Evolutionary conservation across 2,797 vertebrate species (phyloP).

Genomic region (Octomys mimax): DNA sequence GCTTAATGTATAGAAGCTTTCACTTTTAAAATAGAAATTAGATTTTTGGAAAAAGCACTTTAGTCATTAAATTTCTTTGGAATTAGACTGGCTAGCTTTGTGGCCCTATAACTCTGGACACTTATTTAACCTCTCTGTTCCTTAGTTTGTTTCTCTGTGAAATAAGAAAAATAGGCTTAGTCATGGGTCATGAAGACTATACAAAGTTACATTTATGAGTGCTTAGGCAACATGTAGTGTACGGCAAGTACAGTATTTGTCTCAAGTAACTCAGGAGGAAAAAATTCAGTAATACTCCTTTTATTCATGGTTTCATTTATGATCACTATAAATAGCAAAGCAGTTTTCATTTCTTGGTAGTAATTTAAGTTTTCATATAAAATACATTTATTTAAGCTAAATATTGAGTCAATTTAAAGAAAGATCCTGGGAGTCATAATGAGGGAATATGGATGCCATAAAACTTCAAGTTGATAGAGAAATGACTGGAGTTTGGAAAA

Average conservation of each 20-base stretch:
- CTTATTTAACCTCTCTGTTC: not conserved
- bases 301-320: slow-evolving; percentile 1
- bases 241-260: not conserved
- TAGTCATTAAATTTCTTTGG: not conserved
- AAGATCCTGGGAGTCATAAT: not conserved
- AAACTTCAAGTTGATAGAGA: not conserved
- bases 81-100: not conserved
- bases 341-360: not conserved
- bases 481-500: not conserved
- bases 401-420: slow-evolving; percentile 37
- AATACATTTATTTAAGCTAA: slow-evolving; percentile 29
- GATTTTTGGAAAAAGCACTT: not conserved
- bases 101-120: not conserved
- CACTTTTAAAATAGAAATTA: not conserved
- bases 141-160: not conserved
- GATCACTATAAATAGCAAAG: slow-evolving; percentile 17
- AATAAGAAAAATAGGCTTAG: not conserved
- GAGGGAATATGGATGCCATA: not conserved
- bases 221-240: not conserved
- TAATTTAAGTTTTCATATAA: slow-evolving; percentile 44
- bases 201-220: not conserved
- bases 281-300: not conserved
- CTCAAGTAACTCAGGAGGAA: not conserved
- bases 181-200: not conserved
- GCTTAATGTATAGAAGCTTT: not conserved